phyloP scores from a whole-genome alignment of 2,888 invertebrate genomes.

The Eurytoma adleriae region DNA sequence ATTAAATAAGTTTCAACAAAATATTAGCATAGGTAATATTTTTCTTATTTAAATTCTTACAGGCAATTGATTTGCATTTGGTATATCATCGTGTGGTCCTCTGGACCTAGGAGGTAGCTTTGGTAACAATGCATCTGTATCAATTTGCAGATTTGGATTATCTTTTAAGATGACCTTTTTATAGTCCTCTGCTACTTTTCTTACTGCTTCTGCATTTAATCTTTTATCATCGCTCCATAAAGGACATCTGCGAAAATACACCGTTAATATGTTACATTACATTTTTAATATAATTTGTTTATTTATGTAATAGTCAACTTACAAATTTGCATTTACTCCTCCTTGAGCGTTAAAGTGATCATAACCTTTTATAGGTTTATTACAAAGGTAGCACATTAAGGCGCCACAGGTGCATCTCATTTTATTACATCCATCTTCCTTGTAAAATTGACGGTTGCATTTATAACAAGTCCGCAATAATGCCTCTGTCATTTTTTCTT shows the following conservation, averaged over 20 bases:
- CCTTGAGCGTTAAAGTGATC: slow-evolving; percentile 78
- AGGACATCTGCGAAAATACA: slow-evolving; percentile 72
- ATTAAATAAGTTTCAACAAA: not conserved
- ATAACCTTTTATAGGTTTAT: slow-evolving; percentile 77
- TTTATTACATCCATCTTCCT: slow-evolving; percentile 69
- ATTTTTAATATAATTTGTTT: not conserved
- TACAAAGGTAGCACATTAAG: slow-evolving; percentile 74
- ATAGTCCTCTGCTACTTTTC: slow-evolving; percentile 72
- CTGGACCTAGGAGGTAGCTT: slow-evolving; percentile 57
- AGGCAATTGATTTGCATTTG: slow-evolving; percentile 57
- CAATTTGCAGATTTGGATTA: slow-evolving; percentile 72
- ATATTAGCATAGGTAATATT: not conserved
- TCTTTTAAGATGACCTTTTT: slow-evolving; percentile 70
- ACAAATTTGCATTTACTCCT: slow-evolving; percentile 70
- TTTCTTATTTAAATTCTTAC: slow-evolving; percentile 36
- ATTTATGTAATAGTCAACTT: slow-evolving; percentile 54
- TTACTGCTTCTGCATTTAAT: slow-evolving; percentile 74
- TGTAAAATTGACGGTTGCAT: slow-evolving; percentile 70
- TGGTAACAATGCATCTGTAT: slow-evolving; percentile 67
- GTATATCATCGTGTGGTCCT: slow-evolving; percentile 62
- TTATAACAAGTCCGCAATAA: slow-evolving; percentile 70
- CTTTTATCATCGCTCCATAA: slow-evolving; percentile 73
- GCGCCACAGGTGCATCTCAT: slow-evolving; percentile 68
- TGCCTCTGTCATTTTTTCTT: slow-evolving; percentile 79
- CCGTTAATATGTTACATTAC: not conserved